These are phyloP conservation scores for Oryzias melastigma DNA, from an alignment of 2,113 vertebrate genomes.

Conservation along the genomic window DNA sequence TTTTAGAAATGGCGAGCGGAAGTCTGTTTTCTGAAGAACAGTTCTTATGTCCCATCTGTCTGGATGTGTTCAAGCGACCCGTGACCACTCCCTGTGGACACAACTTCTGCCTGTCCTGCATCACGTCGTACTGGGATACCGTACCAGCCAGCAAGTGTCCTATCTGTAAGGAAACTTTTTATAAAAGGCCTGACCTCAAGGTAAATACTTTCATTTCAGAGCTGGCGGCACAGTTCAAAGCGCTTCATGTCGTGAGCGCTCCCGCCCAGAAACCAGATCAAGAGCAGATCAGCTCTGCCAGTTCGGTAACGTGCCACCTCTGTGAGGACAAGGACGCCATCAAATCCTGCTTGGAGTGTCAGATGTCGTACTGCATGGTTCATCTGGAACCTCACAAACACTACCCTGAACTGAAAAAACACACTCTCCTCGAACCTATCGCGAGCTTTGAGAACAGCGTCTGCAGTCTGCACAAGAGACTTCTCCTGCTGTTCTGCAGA, in stretches of 20 bases:
- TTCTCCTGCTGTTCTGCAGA: constrained; percentile 29
- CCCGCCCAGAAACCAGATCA: background rate
- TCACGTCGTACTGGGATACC: constrained; percentile 43
- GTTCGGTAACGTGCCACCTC: constrained; percentile 47
- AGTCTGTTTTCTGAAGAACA: constrained; percentile 49
- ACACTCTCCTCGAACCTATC: constrained; percentile 45
- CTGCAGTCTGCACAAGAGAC: constrained; percentile 47
- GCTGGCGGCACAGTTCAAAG: constrained; percentile 31
- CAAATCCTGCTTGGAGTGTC: constrained; percentile 63
- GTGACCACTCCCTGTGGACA: constrained; percentile 67
- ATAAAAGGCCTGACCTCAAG: constrained; percentile 42
- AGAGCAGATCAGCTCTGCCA: background rate
- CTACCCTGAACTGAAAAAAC: constrained; percentile 51
- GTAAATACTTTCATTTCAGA: constrained; percentile 63
- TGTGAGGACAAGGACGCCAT: constrained; percentile 42
- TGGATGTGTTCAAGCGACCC: constrained; percentile 45
- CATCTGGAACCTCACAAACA: constrained; percentile 61
- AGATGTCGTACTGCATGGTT: constrained; percentile 50
- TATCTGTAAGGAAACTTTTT: constrained; percentile 40
- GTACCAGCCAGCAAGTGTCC: constrained; percentile 17
- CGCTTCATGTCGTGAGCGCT: background rate
- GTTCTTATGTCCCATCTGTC: constrained; percentile 62
- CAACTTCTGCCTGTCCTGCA: constrained; percentile 66
- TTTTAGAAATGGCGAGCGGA: constrained; percentile 55
- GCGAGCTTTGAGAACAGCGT: constrained; percentile 28